A percentile compares a stretch with the other conserved stretches of the same genome.
phyloP scores from a whole-genome alignment of 2,113 vertebrate species.

The Sturnira hondurensis region DNA sequence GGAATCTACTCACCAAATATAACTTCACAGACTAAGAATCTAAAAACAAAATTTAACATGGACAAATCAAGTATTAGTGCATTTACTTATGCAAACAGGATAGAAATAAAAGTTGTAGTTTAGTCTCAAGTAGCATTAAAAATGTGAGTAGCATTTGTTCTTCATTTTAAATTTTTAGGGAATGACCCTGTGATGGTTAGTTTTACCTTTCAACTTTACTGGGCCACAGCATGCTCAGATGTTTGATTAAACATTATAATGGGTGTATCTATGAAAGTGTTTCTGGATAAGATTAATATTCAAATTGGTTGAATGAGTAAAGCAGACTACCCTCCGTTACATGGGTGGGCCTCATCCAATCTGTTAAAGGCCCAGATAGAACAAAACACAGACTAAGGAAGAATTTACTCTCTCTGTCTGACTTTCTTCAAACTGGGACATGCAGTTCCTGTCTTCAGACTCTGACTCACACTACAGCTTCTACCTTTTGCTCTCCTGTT shows the following conservation, averaged over 20 bases:
- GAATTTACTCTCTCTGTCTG: not conserved
- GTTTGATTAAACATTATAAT: not conserved
- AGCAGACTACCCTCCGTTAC: not conserved
- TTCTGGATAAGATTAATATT: not conserved
- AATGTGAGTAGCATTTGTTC: not conserved
- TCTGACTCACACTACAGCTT: not conserved
- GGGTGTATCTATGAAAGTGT: not conserved
- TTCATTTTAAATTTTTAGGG: not conserved
- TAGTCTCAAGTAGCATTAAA: not conserved
- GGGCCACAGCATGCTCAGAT: not conserved
- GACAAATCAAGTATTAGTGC: not conserved
- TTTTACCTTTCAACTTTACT: not conserved
- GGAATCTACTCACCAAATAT: not conserved
- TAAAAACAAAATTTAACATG: constrained; percentile 2
- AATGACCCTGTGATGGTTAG: not conserved
- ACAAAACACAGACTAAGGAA: not conserved
- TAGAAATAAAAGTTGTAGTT: not conserved
- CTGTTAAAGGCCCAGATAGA: not conserved
- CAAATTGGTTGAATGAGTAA: not conserved
- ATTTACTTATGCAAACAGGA: not conserved
- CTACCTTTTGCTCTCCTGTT: not conserved
- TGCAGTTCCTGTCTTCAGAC: not conserved
- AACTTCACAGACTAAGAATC: not conserved
- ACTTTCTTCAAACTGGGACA: not conserved
- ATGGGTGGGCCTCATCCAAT: not conserved